Percentiles rank a stretch among this genome's conserved stretches.
phyloP scores from a whole-genome alignment of 2,113 vertebrate genomes.

The Sisor rabdophorus region DNA sequence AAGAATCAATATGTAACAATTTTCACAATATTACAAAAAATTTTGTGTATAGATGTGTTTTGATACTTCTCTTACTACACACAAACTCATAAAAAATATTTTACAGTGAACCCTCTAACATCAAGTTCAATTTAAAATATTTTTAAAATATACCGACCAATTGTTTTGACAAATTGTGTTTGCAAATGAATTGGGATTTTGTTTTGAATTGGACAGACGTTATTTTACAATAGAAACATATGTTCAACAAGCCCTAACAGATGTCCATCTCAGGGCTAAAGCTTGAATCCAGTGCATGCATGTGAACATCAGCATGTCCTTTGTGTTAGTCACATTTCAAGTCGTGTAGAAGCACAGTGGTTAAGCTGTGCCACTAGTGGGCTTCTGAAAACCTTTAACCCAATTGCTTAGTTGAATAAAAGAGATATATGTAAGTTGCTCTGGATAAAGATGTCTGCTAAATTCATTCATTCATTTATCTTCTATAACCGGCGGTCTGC shows the following conservation, averaged over 20 bases:
- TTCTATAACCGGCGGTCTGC: no score
- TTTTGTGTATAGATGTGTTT: neutral
- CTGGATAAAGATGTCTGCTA: no score
- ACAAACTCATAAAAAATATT: neutral
- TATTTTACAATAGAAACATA: conserved; percentile 63
- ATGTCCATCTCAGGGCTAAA: conserved; percentile 65
- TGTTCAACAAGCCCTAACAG: conserved; percentile 65
- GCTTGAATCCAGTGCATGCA: conserved; percentile 45
- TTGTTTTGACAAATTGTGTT: conserved; percentile 10
- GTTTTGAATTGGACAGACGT: conserved; percentile 52
- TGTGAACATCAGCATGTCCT: conserved; percentile 50
- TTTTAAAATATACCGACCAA: conserved; percentile 24
- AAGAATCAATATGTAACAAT: neutral
- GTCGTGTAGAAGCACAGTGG: no score
- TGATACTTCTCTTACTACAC: no score
- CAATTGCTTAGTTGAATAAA: no score
- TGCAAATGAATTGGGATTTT: conserved; percentile 43
- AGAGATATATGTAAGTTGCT: no score
- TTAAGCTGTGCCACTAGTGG: no score
- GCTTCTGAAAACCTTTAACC: no score
- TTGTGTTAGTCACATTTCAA: conserved; percentile 48
- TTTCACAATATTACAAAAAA: neutral
- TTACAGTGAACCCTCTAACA: neutral
- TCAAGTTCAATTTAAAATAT: neutral
- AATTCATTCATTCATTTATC: no score